Conservation (phyloP, 2,113 vertebrate species). For the Archilochus colubris region DNA sequence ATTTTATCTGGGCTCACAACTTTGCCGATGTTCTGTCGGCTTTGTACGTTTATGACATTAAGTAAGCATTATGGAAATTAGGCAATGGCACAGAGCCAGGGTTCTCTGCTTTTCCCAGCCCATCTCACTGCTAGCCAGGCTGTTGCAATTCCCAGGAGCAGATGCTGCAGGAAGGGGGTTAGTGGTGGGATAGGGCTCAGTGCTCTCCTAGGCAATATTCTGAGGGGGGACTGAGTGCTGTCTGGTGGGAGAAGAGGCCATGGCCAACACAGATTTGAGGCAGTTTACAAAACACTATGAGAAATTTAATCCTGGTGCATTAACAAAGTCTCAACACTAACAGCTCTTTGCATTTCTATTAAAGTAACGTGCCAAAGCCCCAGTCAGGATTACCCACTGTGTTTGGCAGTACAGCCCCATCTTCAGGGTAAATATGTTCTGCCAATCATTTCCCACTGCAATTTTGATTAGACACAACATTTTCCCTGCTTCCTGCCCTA, state of each 20-base stretch:
- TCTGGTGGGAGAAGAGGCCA: neutral
- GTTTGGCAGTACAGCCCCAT: neutral
- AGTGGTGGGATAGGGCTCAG: neutral
- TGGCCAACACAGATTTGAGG: neutral
- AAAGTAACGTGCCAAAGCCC: neutral
- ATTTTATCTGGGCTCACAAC: neutral
- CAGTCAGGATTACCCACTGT: neutral
- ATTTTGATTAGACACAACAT: slow-evolving; percentile 34
- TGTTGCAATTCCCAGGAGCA: neutral
- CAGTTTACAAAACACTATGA: neutral
- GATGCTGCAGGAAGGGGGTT: neutral
- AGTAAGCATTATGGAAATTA: slow-evolving; percentile 47
- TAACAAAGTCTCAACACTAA: neutral
- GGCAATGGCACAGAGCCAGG: slow-evolving; percentile 15
- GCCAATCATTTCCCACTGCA: slow-evolving; percentile 29
- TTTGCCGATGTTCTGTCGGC: neutral
- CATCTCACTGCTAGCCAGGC: neutral
- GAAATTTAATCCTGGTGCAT: neutral
- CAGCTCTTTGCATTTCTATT: neutral
- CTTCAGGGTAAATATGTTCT: slow-evolving; percentile 39
- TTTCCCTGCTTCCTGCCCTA: slow-evolving; percentile 10
- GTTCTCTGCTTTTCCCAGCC: neutral
- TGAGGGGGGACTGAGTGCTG: neutral
- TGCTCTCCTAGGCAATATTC: neutral
- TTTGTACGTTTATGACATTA: slow-evolving; percentile 18